Conservation (phyloP, 2,113 vertebrate species). For the Merops nubicus region DNA sequence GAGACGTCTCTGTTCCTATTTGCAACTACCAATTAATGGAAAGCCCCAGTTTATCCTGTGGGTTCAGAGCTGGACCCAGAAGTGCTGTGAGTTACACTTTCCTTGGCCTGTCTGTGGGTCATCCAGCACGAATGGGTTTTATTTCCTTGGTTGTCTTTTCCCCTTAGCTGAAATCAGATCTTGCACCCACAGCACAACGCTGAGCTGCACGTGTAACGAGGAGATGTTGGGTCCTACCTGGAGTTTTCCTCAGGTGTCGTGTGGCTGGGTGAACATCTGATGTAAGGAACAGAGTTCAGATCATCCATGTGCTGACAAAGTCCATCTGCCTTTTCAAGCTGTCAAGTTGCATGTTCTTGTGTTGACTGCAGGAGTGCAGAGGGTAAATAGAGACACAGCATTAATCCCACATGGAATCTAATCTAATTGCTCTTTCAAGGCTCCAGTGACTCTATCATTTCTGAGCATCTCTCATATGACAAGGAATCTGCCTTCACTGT, state of each 20-base stretch:
- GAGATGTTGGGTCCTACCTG: neutral
- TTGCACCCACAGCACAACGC: neutral
- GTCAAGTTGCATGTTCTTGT: neutral
- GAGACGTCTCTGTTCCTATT: neutral
- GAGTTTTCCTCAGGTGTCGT: neutral
- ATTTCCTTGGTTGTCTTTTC: neutral
- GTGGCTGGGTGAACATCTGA: neutral
- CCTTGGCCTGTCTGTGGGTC: neutral
- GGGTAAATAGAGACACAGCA: neutral
- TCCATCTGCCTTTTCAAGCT: neutral
- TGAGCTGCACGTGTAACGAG: rapidly evolving
- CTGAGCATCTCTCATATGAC: slow-evolving; percentile 30
- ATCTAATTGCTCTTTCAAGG: slow-evolving; percentile 59
- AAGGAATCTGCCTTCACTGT: slow-evolving; percentile 9
- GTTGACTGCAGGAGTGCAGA: neutral
- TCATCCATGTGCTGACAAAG: neutral
- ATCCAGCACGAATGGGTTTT: neutral
- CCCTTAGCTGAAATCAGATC: neutral
- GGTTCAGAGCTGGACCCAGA: neutral
- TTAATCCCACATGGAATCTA: slow-evolving; percentile 29
- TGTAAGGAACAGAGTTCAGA: neutral
- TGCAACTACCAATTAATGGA: neutral
- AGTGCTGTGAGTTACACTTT: neutral
- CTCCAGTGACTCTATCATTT: slow-evolving; percentile 39
- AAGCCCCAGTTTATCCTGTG: neutral